Evolutionary conservation across 1,140 invertebrate species (phyloP).

Genomic region (Drosophila watanabei): DNA sequence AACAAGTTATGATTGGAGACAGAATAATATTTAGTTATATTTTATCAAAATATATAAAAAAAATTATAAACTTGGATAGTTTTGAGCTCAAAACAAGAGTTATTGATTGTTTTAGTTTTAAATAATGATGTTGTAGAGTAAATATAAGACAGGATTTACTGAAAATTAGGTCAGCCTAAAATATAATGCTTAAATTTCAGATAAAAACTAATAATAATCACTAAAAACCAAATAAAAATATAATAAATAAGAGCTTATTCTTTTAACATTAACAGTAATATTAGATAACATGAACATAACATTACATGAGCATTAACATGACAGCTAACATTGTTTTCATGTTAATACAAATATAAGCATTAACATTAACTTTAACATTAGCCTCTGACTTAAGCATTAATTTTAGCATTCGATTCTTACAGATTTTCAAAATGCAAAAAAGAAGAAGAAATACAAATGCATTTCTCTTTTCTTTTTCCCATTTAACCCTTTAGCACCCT

Average conservation of each 20-base stretch:
- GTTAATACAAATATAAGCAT: background rate
- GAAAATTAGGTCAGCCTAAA: no score
- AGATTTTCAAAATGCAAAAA: no score
- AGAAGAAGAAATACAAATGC: no score
- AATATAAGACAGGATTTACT: background rate
- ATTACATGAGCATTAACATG: background rate
- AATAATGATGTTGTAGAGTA: background rate
- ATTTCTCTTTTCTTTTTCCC: no score
- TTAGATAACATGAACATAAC: background rate
- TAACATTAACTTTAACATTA: no score
- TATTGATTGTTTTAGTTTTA: background rate
- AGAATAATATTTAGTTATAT: no score
- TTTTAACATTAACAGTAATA: no score
- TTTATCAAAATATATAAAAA: background rate
- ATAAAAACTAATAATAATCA: background rate
- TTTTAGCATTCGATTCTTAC: background rate
- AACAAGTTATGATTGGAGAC: background rate
- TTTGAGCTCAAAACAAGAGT: background rate
- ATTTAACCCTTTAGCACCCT: slow-evolving; percentile 1
- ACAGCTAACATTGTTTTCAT: background rate
- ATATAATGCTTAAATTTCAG: background rate
- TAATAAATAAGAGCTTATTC: background rate
- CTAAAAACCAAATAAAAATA: no score
- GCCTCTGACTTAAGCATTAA: background rate
- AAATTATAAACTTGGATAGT: background rate